Percentiles rank a stretch among this genome's conserved stretches.
Conservation (phyloP, 2,888 invertebrate genomes). For the Lycocerus yunnanus region DNA sequence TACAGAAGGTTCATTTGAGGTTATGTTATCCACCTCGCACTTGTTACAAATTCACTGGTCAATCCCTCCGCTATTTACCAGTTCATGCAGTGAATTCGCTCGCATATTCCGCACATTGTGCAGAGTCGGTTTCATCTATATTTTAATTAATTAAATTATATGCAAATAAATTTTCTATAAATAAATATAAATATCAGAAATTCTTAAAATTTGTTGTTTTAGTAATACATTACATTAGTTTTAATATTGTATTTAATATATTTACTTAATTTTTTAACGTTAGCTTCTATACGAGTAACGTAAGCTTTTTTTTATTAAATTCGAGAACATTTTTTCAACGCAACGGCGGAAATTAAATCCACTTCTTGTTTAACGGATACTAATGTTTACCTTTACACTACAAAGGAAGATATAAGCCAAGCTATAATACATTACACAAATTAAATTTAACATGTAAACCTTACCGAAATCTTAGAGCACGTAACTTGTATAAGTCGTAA, state of each 20-base stretch:
- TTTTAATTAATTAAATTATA: too few relatives aligned
- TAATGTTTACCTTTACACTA: background rate
- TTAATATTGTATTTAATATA: too few relatives aligned
- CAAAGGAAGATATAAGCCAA: background rate
- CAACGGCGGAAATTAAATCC: background rate
- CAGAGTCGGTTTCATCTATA: too few relatives aligned
- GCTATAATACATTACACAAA: background rate
- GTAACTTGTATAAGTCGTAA: background rate
- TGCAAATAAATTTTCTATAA: too few relatives aligned
- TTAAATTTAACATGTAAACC: background rate
- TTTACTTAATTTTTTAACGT: background rate
- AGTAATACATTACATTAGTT: too few relatives aligned
- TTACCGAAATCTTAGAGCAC: background rate
- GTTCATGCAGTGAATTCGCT: too few relatives aligned
- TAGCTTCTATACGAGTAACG: background rate
- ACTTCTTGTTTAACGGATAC: background rate
- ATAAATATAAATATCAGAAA: background rate
- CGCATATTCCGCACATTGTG: too few relatives aligned
- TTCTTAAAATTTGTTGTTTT: background rate
- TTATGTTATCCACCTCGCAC: too few relatives aligned
- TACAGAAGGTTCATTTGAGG: too few relatives aligned
- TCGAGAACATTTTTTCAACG: background rate
- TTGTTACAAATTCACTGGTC: too few relatives aligned
- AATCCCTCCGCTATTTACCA: too few relatives aligned
- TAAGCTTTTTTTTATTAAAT: background rate